Conservation (phyloP, 2,797 vertebrate species). For the Danio choprae region DNA sequence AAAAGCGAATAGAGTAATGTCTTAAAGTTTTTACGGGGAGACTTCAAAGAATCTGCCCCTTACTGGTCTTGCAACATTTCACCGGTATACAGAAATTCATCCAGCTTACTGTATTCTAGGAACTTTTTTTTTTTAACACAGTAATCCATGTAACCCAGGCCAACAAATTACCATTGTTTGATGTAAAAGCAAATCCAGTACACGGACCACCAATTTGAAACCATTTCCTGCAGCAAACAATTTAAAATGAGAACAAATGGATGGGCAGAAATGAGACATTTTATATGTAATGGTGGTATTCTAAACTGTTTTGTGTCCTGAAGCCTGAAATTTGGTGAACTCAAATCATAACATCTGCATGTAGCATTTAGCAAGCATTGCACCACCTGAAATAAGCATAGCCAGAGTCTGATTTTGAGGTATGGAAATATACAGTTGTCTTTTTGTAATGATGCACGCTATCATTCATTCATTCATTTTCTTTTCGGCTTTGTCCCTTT, state of each 20-base stretch:
- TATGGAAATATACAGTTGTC: constrained; percentile 17
- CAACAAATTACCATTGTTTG: constrained; percentile 5
- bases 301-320: background rate
- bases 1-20: constrained; percentile 58
- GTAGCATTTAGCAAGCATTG: background rate
- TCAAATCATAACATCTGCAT: constrained; percentile 3
- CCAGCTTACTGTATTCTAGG: background rate
- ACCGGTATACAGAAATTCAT: background rate
- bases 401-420: background rate
- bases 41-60: constrained; percentile 25
- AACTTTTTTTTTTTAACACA: background rate
- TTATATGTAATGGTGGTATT: background rate
- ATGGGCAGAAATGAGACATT: background rate
- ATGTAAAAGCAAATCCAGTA: background rate
- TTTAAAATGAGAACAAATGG: background rate
- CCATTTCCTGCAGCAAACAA: background rate
- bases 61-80: background rate
- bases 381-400: constrained; percentile 1
- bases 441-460: constrained; percentile 26
- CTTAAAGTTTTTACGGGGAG: constrained; percentile 56
- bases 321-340: background rate
- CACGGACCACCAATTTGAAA: background rate
- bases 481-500: no score
- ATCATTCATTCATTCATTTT: no score
- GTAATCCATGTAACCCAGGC: background rate